These are phyloP conservation scores for Antitype chi DNA, from an alignment of 2,888 invertebrate genomes.

Conservation along the genomic window DNA sequence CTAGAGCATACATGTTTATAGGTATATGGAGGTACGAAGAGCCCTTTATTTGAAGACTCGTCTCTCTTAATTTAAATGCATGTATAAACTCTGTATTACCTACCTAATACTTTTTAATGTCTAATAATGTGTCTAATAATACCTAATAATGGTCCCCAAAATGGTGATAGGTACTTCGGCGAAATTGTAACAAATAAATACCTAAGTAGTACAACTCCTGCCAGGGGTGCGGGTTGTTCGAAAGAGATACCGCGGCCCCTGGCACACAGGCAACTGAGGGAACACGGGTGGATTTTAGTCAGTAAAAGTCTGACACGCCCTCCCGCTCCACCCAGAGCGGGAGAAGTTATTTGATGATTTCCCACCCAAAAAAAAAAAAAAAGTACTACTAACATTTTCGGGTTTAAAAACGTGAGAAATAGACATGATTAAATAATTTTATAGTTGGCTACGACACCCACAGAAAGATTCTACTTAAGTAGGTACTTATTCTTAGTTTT, in stretches of 20 bases:
- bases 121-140: too few relatives aligned
- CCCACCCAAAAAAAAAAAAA: too few relatives aligned
- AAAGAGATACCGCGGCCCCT: too few relatives aligned
- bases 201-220: too few relatives aligned
- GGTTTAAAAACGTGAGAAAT: neutral
- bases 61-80: neutral
- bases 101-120: too few relatives aligned
- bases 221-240: too few relatives aligned
- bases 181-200: neutral
- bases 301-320: too few relatives aligned
- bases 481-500: too few relatives aligned
- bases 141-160: neutral
- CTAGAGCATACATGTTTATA: neutral
- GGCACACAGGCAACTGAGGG: too few relatives aligned
- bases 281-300: too few relatives aligned
- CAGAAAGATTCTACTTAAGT: neutral
- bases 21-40: constrained; percentile 1
- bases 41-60: neutral
- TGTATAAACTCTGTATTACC: neutral
- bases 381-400: neutral
- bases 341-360: too few relatives aligned
- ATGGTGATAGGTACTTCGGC: neutral
- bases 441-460: neutral
- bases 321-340: too few relatives aligned
- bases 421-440: neutral